Conservation (phyloP, 2,888 invertebrate genomes). For the Myopa testacea region DNA sequence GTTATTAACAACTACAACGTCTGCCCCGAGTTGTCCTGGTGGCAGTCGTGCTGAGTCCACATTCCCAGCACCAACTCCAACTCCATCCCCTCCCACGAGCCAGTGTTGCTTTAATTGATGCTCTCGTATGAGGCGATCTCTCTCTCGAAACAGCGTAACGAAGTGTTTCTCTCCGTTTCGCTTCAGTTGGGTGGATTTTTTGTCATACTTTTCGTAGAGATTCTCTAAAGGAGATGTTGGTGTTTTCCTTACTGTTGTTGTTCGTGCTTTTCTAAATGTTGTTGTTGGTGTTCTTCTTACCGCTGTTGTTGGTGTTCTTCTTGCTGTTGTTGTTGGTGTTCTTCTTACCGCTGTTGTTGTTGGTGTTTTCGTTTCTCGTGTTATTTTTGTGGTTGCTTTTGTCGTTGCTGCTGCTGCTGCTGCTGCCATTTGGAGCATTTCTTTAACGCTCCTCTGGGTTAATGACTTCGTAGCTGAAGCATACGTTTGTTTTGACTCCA, state of each 20-base stretch:
- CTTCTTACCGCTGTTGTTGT: conserved; percentile 14
- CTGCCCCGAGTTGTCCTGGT: conserved; percentile 7
- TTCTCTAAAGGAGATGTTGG: conserved; percentile 18
- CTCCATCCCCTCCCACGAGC: conserved; percentile 23
- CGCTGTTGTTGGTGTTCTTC: conserved; percentile 29
- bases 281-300: conserved; percentile 43
- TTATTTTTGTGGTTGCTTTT: conserved; percentile 44
- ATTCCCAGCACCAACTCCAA: not conserved
- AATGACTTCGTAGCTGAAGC: conserved; percentile 56
- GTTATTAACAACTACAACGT: conserved; percentile 49
- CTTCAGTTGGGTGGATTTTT: conserved; percentile 39
- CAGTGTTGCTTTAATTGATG: conserved; percentile 66
- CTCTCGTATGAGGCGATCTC: conserved; percentile 68
- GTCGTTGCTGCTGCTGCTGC: conserved; percentile 19
- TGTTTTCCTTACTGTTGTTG: conserved; percentile 33
- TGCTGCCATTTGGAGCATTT: conserved; percentile 5
- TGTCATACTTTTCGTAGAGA: conserved; percentile 25
- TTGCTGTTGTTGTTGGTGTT: not conserved
- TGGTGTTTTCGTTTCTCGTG: conserved; percentile 7
- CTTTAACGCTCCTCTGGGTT: conserved; percentile 53
- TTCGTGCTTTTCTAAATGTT: conserved; percentile 46
- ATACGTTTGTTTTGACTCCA: conserved; percentile 41
- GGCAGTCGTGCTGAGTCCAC: not conserved
- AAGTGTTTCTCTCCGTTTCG: conserved; percentile 61
- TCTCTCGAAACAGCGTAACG: conserved; percentile 67